phyloP scores from a whole-genome alignment of 2,888 invertebrate species.

The Platycheirus albimanus region DNA sequence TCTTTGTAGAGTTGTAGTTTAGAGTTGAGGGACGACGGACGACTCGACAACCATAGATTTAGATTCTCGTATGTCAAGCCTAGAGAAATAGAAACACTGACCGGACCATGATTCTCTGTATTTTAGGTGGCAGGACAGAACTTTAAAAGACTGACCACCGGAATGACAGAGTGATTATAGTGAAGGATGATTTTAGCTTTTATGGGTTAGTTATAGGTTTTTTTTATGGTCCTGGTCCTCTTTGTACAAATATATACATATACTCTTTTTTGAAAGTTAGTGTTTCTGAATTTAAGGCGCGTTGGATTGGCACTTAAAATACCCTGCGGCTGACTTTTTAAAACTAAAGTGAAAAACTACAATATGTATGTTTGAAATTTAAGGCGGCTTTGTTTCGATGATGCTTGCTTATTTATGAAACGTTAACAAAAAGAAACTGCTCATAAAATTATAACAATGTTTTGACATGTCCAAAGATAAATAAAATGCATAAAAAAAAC shows the following conservation, averaged over 20 bases:
- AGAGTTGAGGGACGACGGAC: neutral
- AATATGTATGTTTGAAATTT: too few relatives aligned
- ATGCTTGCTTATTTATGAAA: too few relatives aligned
- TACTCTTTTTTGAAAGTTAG: neutral
- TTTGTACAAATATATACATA: too few relatives aligned
- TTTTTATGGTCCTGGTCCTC: too few relatives aligned
- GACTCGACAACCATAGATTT: neutral
- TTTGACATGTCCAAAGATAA: too few relatives aligned
- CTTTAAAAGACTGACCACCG: slow-evolving; percentile 52
- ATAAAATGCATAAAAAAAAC: too few relatives aligned
- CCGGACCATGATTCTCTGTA: neutral
- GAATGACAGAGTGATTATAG: slow-evolving; percentile 61
- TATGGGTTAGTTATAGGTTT: slow-evolving; percentile 18
- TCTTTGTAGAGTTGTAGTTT: slow-evolving; percentile 39
- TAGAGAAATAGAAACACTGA: slow-evolving; percentile 16
- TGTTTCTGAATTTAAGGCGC: neutral
- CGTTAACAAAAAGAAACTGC: too few relatives aligned
- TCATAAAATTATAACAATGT: too few relatives aligned
- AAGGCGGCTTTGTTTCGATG: too few relatives aligned
- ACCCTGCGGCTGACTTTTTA: neutral
- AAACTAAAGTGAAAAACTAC: neutral
- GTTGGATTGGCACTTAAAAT: slow-evolving; percentile 3
- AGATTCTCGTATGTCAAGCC: slow-evolving; percentile 23
- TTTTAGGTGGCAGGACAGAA: slow-evolving; percentile 3
- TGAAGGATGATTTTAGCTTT: slow-evolving; percentile 49